phyloP scores from a whole-genome alignment of 2,797 vertebrate species.

The Amblyopsis hoosieri region DNA sequence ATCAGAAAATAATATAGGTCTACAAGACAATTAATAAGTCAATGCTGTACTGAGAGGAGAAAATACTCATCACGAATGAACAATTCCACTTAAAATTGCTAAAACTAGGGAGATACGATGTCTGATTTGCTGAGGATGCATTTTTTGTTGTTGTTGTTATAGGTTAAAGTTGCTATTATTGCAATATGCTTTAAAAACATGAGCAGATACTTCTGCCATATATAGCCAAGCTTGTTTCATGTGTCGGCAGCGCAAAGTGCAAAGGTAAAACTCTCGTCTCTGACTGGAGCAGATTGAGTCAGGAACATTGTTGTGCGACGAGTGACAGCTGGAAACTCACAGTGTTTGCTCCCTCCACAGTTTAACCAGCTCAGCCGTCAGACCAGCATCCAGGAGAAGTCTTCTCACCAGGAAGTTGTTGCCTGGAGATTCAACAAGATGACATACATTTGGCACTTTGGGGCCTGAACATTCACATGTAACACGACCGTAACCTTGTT shows the following conservation, averaged over 20 bases:
- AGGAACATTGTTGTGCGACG: not conserved
- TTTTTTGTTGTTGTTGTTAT: too few species aligned
- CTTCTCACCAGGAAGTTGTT: constrained; percentile 82
- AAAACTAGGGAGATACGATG: too few species aligned
- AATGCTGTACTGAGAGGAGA: constrained; percentile 23
- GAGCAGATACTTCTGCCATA: too few species aligned
- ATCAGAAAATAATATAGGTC: constrained; percentile 24
- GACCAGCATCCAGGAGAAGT: constrained; percentile 90
- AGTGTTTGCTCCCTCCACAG: constrained; percentile 87
- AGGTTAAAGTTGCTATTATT: too few species aligned
- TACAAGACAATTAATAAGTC: constrained; percentile 22
- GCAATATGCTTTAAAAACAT: too few species aligned
- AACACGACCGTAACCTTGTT: too few species aligned
- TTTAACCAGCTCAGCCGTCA: constrained; percentile 88
- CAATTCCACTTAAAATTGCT: not conserved
- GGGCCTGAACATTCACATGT: too few species aligned
- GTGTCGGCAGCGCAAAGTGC: too few species aligned
- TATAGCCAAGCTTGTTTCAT: too few species aligned
- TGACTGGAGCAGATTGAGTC: too few species aligned
- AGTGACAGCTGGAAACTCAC: constrained; percentile 77
- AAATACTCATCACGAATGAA: not conserved
- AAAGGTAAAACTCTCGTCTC: too few species aligned
- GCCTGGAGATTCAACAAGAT: constrained; percentile 56
- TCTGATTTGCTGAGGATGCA: too few species aligned
- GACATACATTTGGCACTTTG: constrained; percentile 19